These are phyloP conservation scores for human (Homo sapiens) DNA, from an alignment of 2,113 vertebrate species.

Conservation along the genomic window GRCh38 chr4:109469001-109469500, in stretches of 20 bases:
- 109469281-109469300: not conserved
- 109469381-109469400: not conserved
- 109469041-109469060: too few relatives aligned
- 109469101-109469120: not conserved
- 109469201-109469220: not conserved
- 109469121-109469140: not conserved
- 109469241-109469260: not conserved
- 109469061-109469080: too few relatives aligned
- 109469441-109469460: not conserved
- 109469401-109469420: not conserved
- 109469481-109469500: not conserved
- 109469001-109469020: not conserved
- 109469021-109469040: too few relatives aligned
- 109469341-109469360: not conserved
- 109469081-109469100: too few relatives aligned
- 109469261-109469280: not conserved
- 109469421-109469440: not conserved
- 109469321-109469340: not conserved
- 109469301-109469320: not conserved
- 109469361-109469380: not conserved
- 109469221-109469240: not conserved
- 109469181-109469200: not conserved
- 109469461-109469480: not conserved
- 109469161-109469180: not conserved
- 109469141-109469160: not conserved